Conservation (phyloP, 2,888 invertebrate species). For the Teinopalpus imperialis region DNA sequence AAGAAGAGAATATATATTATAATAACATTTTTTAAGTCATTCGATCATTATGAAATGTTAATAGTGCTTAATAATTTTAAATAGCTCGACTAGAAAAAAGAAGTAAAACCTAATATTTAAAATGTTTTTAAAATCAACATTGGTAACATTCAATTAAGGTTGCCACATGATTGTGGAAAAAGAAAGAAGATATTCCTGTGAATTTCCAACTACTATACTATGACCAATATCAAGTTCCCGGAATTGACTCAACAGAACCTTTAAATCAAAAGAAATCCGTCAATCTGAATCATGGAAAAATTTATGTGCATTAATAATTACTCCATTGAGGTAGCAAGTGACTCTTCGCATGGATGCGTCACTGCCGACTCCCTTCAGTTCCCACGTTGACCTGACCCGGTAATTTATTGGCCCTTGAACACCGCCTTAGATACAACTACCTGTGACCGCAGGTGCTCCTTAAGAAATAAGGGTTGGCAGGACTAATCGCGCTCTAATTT, state of each 20-base stretch:
- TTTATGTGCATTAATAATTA: slow-evolving; percentile 5
- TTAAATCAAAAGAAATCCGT: not conserved
- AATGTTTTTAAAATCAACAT: too few species aligned
- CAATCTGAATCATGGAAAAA: not conserved
- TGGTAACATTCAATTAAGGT: too few species aligned
- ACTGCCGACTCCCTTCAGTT: slow-evolving; percentile 61
- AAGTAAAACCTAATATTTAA: too few species aligned
- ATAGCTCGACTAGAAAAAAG: too few species aligned
- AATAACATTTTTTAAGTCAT: too few species aligned
- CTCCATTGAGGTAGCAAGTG: slow-evolving; percentile 6
- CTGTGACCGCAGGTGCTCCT: slow-evolving; percentile 75
- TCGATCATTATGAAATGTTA: too few species aligned
- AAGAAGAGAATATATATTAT: too few species aligned
- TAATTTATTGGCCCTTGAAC: slow-evolving; percentile 70
- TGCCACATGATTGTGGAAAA: too few species aligned
- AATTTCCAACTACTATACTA: too few species aligned
- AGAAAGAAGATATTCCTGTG: too few species aligned
- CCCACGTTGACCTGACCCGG: slow-evolving; percentile 78
- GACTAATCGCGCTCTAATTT: not conserved
- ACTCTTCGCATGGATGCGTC: slow-evolving; percentile 43
- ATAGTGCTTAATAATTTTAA: too few species aligned
- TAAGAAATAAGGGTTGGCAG: slow-evolving; percentile 63
- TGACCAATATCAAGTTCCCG: not conserved
- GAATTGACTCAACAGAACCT: not conserved
- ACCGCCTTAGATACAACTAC: slow-evolving; percentile 62